Conservation (phyloP, 2,113 vertebrate species). For the Ploceus nigricollis region DNA sequence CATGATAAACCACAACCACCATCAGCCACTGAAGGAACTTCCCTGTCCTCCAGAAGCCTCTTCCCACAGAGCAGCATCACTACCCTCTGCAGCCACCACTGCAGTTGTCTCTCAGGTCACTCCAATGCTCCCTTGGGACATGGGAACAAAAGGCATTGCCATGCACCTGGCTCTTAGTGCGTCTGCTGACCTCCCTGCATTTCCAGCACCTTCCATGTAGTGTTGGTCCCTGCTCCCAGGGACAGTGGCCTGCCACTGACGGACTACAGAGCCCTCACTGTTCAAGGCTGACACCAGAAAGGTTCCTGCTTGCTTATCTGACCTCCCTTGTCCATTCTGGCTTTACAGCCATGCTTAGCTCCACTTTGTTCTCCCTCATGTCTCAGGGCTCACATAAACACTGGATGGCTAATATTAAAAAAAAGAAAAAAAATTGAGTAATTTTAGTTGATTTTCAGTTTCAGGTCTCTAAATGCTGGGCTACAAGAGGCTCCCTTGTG, state of each 20-base stretch:
- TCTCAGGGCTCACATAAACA: background rate
- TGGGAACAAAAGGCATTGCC: background rate
- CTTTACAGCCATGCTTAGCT: background rate
- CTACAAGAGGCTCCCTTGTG: background rate
- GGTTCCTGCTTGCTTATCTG: background rate
- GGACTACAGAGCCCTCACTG: background rate
- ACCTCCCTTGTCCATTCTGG: background rate
- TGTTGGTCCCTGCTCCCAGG: background rate
- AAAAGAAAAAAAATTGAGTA: background rate
- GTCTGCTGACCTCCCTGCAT: background rate
- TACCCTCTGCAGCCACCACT: background rate
- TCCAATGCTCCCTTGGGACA: background rate
- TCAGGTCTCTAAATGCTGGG: background rate
- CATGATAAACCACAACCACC: background rate
- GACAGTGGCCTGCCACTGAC: background rate
- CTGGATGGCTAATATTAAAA: background rate
- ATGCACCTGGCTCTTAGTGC: background rate
- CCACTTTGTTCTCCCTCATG: background rate
- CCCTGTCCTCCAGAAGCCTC: background rate
- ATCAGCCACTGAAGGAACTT: background rate
- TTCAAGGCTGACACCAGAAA: background rate
- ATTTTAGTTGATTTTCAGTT: background rate
- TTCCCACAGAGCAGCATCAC: background rate
- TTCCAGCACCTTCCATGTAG: background rate
- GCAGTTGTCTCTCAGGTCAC: background rate